Conservation (phyloP, 2,888 invertebrate genomes). For the Troides helena region DNA sequence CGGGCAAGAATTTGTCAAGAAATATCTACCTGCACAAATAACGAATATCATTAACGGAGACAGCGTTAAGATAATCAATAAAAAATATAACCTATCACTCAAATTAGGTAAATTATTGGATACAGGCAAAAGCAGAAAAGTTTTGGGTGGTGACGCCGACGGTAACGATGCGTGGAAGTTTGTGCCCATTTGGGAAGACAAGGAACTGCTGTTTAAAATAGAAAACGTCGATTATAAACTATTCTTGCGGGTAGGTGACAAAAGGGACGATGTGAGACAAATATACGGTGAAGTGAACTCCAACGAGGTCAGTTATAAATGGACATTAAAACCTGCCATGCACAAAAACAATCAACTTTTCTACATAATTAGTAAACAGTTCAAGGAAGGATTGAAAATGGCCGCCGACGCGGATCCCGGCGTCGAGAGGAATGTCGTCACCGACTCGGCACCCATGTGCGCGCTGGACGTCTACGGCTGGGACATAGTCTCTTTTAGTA, state of each 20-base stretch:
- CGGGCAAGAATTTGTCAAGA: constrained; percentile 6
- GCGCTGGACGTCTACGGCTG: neutral
- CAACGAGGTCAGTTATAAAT: neutral
- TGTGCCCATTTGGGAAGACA: neutral
- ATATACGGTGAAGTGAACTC: neutral
- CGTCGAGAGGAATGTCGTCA: neutral
- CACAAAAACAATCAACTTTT: neutral
- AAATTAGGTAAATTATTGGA: neutral
- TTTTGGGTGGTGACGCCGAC: neutral
- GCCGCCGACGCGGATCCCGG: neutral
- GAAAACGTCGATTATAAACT: neutral
- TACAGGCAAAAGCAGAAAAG: neutral
- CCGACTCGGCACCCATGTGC: neutral
- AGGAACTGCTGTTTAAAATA: constrained; percentile 1
- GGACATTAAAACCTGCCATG: neutral
- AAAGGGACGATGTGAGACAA: neutral
- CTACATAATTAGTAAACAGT: constrained; percentile 1
- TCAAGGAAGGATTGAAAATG: neutral
- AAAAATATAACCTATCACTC: neutral
- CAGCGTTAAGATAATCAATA: neutral
- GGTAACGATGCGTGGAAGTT: neutral
- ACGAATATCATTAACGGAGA: neutral
- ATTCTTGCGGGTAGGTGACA: neutral
- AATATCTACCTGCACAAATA: neutral
- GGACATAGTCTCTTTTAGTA: neutral